These are phyloP conservation scores for Paracentrotus lividus DNA, from an alignment of 53 echinoderm and acorn worm species.

Conservation along the genomic window DNA sequence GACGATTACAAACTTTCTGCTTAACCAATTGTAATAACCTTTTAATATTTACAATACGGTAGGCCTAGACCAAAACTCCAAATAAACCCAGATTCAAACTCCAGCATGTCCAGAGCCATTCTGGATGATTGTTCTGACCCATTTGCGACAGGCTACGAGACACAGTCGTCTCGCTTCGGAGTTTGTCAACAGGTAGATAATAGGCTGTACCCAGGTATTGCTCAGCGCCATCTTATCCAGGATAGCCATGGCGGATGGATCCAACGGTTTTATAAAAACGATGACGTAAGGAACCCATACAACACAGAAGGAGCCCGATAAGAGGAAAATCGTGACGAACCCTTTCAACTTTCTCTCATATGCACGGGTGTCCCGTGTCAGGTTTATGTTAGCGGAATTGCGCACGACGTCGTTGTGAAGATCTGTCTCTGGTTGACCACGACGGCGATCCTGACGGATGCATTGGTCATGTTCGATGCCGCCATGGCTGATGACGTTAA, in stretches of 20 bases:
- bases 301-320: background rate
- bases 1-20: too few relatives aligned
- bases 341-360: background rate
- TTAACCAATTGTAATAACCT: too few relatives aligned
- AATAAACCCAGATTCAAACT: too few relatives aligned
- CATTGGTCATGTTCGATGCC: background rate
- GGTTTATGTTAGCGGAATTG: background rate
- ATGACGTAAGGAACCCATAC: background rate
- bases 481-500: background rate
- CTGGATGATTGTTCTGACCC: background rate
- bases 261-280: background rate
- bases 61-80: too few relatives aligned
- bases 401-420: background rate
- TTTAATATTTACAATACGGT: too few relatives aligned
- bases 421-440: background rate
- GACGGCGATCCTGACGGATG: background rate
- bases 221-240: background rate
- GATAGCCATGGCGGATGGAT: background rate
- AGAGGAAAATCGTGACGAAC: background rate
- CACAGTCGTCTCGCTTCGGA: conserved; percentile 1
- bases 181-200: conserved; percentile 4
- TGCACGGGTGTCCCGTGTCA: background rate
- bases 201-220: background rate
- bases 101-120: background rate
- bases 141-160: background rate